These are phyloP conservation scores for Geotrypetes seraphini DNA, from an alignment of 2,797 vertebrate genomes.

Conservation along the genomic window DNA sequence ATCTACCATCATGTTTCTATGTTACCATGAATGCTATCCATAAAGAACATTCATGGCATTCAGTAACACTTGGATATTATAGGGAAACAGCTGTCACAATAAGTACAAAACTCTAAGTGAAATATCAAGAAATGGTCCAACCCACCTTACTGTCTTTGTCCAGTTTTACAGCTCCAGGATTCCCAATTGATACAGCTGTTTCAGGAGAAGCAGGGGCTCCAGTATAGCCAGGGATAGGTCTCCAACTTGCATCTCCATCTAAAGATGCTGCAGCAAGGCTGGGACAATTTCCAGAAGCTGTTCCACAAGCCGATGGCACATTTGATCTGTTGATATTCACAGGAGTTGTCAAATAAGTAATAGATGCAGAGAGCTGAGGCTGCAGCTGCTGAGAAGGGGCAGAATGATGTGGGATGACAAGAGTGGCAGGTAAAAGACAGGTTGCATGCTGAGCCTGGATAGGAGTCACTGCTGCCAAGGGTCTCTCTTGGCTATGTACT, in stretches of 20 bases:
- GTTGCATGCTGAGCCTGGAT: constrained; percentile 73
- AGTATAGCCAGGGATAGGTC: constrained; percentile 47
- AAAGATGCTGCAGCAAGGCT: constrained; percentile 59
- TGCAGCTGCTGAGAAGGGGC: constrained; percentile 47
- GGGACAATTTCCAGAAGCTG: constrained; percentile 67
- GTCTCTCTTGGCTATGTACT: constrained; percentile 82
- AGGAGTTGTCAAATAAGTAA: constrained; percentile 35
- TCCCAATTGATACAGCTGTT: constrained; percentile 40
- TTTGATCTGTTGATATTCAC: constrained; percentile 42
- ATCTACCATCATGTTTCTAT: too few species aligned
- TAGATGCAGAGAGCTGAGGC: constrained; percentile 45
- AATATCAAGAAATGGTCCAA: too few species aligned
- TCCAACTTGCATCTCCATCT: constrained; percentile 62
- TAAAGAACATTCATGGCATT: too few species aligned
- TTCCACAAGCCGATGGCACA: constrained; percentile 67
- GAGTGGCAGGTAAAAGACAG: constrained; percentile 59
- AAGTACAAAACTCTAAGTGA: too few species aligned
- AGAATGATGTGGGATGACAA: constrained; percentile 61
- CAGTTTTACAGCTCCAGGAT: constrained; percentile 52
- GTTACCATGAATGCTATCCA: too few species aligned
- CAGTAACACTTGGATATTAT: too few species aligned
- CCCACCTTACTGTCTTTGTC: constrained; percentile 88
- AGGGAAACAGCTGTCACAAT: too few species aligned
- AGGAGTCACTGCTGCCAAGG: constrained; percentile 80
- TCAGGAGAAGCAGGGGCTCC: constrained; percentile 52